Evolutionary conservation across 2,888 invertebrate genomes (phyloP).

Genomic region (Dryomyza anilis): DNA sequence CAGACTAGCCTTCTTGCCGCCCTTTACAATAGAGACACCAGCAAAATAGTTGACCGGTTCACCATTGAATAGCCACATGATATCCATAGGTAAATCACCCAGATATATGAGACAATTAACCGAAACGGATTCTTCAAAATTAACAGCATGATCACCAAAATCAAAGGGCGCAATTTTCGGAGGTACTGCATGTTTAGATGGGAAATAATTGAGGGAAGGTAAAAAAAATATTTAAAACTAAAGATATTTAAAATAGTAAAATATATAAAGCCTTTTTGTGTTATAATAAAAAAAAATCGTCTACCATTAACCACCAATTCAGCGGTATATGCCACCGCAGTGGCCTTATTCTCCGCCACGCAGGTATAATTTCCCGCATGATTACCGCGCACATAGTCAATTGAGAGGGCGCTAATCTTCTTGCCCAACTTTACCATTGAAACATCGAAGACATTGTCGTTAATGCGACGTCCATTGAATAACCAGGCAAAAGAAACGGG

Average conservation of each 20-base stretch:
- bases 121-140: constrained; percentile 69
- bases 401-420: constrained; percentile 70
- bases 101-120: constrained; percentile 67
- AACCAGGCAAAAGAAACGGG: constrained; percentile 74
- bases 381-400: constrained; percentile 71
- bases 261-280: not conserved
- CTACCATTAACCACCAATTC: constrained; percentile 68
- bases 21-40: constrained; percentile 60
- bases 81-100: constrained; percentile 71
- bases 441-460: constrained; percentile 63
- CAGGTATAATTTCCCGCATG: constrained; percentile 78
- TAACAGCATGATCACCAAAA: constrained; percentile 72
- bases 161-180: constrained; percentile 77
- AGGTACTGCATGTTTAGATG: constrained; percentile 69
- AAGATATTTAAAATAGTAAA: not conserved
- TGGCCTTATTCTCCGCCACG: constrained; percentile 70
- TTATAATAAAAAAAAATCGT: too few relatives aligned
- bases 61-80: constrained; percentile 65
- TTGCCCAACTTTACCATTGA: constrained; percentile 64
- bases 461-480: constrained; percentile 63
- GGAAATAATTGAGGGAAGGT: not conserved
- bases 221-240: not conserved
- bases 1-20: constrained; percentile 68
- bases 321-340: constrained; percentile 66
- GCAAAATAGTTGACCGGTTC: constrained; percentile 56